These are phyloP conservation scores for Solea senegalensis DNA, from an alignment of 2,113 vertebrate species.

Conservation along the genomic window DNA sequence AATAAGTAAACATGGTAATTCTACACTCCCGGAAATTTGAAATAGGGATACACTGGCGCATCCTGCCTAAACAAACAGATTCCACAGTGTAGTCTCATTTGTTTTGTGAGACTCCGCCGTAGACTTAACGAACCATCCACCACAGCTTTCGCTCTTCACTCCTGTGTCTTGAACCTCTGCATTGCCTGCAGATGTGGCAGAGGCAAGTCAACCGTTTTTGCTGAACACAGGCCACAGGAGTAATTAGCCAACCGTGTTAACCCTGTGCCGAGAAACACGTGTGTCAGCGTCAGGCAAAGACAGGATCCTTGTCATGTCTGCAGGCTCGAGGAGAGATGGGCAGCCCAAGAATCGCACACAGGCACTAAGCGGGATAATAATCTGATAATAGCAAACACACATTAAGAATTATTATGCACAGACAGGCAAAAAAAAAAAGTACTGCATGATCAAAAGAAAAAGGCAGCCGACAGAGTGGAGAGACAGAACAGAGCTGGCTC, in stretches of 20 bases:
- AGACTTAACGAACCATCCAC: constrained; percentile 30
- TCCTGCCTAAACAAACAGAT: constrained; percentile 52
- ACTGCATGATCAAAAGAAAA: constrained; percentile 57
- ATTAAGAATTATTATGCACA: constrained; percentile 37
- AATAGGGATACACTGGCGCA: constrained; percentile 14
- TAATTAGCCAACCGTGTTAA: constrained; percentile 21
- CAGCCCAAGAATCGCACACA: constrained; percentile 10
- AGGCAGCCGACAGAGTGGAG: constrained; percentile 2
- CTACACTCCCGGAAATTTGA: constrained; percentile 25
- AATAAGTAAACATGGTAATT: constrained; percentile 37
- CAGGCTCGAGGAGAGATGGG: constrained; percentile 15
- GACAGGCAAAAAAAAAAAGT: constrained; percentile 10
- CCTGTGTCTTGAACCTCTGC: neutral
- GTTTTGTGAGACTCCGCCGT: constrained; percentile 12
- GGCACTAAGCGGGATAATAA: constrained; percentile 24
- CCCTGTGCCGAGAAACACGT: constrained; percentile 29
- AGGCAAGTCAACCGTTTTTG: constrained; percentile 10
- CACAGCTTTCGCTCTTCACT: constrained; percentile 1
- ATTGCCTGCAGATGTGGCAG: constrained; percentile 37
- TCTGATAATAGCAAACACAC: constrained; percentile 57
- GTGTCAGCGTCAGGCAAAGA: constrained; percentile 14
- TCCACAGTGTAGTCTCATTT: constrained; percentile 49
- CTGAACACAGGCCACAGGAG: neutral
- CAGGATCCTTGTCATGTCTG: constrained; percentile 25
- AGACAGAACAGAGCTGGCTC: constrained; percentile 19